These are phyloP conservation scores for Trichopoda pennipes DNA, from an alignment of 2,888 invertebrate species.

Conservation along the genomic window DNA sequence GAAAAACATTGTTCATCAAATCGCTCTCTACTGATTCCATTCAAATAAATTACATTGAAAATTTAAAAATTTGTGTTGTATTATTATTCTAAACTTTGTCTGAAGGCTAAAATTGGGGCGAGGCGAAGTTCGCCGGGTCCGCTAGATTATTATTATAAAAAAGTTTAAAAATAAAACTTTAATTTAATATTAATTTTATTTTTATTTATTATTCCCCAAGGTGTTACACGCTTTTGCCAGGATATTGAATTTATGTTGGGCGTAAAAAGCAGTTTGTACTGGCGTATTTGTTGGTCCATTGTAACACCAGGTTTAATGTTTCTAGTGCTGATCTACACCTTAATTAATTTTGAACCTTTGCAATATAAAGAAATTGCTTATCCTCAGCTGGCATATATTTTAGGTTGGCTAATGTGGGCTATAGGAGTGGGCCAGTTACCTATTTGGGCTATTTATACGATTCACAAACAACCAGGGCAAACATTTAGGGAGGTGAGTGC, in stretches of 20 bases:
- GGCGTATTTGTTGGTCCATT: conserved; percentile 90
- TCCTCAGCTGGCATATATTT: conserved; percentile 83
- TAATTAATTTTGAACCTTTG: conserved; percentile 84
- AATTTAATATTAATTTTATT: too few species aligned
- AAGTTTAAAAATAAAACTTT: too few species aligned
- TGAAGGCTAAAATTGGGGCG: too few species aligned
- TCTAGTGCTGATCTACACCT: conserved; percentile 86
- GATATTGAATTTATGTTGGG: conserved; percentile 92
- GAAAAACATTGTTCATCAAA: too few species aligned
- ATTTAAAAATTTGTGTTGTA: too few species aligned
- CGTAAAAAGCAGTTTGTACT: conserved; percentile 85
- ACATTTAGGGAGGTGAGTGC: conserved; percentile 67
- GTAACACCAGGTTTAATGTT: conserved; percentile 87
- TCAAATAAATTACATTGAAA: too few species aligned
- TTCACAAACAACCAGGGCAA: conserved; percentile 76
- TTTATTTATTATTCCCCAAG: conserved; percentile 73
- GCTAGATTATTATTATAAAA: too few species aligned
- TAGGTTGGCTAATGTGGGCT: conserved; percentile 82
- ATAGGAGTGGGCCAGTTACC: conserved; percentile 82
- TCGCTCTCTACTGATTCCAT: too few species aligned
- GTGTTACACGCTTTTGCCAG: conserved; percentile 85
- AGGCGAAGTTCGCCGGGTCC: too few species aligned
- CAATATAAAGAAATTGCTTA: conserved; percentile 84
- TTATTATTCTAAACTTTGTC: too few species aligned
- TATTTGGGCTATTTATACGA: conserved; percentile 77